A percentile compares a stretch with the other conserved stretches of the same genome.
Evolutionary conservation across 2,888 invertebrate species (phyloP).

Genomic region (Glaucopsyche alexis): DNA sequence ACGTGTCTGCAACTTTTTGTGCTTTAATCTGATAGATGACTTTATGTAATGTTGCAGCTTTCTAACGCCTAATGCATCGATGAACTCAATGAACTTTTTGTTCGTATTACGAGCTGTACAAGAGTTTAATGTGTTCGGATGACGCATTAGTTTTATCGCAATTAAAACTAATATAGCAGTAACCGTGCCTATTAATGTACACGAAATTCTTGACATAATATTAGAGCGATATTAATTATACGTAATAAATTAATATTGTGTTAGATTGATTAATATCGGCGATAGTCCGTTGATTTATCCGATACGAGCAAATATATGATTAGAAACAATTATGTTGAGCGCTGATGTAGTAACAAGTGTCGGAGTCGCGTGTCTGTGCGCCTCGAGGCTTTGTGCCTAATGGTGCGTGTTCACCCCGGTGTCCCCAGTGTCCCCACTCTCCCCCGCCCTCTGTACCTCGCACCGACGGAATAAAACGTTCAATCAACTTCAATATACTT

Average conservation of each 20-base stretch:
- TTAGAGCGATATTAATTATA: background rate
- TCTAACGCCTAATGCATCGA: slow-evolving; percentile 3
- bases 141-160: background rate
- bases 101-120: background rate
- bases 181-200: background rate
- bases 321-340: slow-evolving; percentile 75
- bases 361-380: slow-evolving; percentile 62
- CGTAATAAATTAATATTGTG: slow-evolving; percentile 4
- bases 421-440: slow-evolving; percentile 60
- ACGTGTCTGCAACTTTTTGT: background rate
- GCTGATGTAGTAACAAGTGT: slow-evolving; percentile 67
- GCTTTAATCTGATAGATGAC: background rate
- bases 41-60: slow-evolving; percentile 18
- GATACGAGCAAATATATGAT: slow-evolving; percentile 50
- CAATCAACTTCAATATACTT: slow-evolving; percentile 39
- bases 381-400: slow-evolving; percentile 64
- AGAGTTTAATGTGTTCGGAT: background rate
- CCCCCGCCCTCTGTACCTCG: slow-evolving; percentile 53
- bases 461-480: slow-evolving; percentile 39
- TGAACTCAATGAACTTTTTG: background rate
- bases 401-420: slow-evolving; percentile 64
- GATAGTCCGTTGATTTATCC: slow-evolving; percentile 30
- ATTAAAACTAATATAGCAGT: background rate
- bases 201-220: background rate
- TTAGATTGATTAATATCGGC: slow-evolving; percentile 15